These are phyloP conservation scores for Varanus komodoensis DNA, from an alignment of 2,113 vertebrate species.

Conservation along the genomic window DNA sequence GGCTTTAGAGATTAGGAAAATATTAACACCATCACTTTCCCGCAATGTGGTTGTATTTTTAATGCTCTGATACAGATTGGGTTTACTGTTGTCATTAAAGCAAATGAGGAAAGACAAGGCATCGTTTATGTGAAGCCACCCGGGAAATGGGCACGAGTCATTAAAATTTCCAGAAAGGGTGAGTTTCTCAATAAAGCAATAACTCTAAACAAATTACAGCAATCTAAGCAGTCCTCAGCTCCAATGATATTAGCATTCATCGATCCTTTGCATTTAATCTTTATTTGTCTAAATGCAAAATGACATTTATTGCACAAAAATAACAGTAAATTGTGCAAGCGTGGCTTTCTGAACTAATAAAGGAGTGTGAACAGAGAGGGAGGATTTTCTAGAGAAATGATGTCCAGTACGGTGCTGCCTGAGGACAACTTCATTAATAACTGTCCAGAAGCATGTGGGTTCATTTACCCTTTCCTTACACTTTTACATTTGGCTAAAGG, in stretches of 20 bases:
- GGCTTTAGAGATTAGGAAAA: conserved; percentile 32
- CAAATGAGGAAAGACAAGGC: conserved; percentile 44
- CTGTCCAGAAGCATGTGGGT: conserved; percentile 14
- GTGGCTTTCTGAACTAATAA: conserved; percentile 23
- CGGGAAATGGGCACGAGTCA: conserved; percentile 44
- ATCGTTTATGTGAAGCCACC: conserved; percentile 41
- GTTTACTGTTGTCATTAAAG: conserved; percentile 32
- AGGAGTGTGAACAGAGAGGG: background rate
- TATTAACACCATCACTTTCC: conserved; percentile 31
- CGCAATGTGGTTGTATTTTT: conserved; percentile 1
- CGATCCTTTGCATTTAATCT: conserved; percentile 33
- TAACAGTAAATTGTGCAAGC: conserved; percentile 12
- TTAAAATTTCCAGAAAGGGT: conserved; percentile 57
- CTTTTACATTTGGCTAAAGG: background rate
- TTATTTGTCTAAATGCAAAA: conserved; percentile 27
- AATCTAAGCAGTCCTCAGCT: background rate
- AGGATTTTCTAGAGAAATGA: background rate
- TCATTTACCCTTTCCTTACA: background rate
- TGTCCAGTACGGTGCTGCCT: background rate
- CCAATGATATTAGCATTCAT: conserved; percentile 1
- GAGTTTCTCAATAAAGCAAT: conserved; percentile 63
- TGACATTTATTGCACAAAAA: conserved; percentile 40
- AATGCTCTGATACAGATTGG: conserved; percentile 32
- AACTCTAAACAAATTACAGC: conserved; percentile 41
- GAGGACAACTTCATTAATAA: conserved; percentile 12